Percentiles rank a stretch among this genome's conserved stretches.
phyloP scores from a whole-genome alignment of 1,140 invertebrate genomes.

The Drosophila punjabiensis region DNA sequence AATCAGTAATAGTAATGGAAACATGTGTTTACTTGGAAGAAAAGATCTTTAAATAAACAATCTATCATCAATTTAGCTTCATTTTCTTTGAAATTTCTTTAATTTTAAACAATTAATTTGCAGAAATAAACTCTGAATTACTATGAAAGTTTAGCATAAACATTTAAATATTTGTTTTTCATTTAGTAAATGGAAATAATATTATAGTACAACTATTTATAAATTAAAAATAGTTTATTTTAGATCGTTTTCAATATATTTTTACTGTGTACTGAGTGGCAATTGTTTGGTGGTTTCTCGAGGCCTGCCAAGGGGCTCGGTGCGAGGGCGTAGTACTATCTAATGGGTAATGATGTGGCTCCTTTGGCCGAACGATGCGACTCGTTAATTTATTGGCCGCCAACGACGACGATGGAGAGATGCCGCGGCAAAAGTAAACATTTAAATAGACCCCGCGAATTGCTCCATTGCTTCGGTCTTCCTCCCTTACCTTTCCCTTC shows the following conservation, averaged over 20 bases:
- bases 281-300: background rate
- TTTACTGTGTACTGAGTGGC: background rate
- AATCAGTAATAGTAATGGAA: background rate
- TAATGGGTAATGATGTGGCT: conserved; percentile 62
- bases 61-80: background rate
- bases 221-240: background rate
- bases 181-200: background rate
- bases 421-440: conserved; percentile 68
- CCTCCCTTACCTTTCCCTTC: no score
- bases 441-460: conserved; percentile 53
- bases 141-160: background rate
- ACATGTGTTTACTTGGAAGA: background rate
- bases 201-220: background rate
- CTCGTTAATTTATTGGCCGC: conserved; percentile 73
- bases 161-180: background rate
- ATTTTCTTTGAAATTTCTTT: background rate
- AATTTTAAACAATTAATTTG: background rate
- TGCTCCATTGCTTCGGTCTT: background rate
- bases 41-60: background rate
- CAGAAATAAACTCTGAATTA: background rate
- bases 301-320: background rate
- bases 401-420: conserved; percentile 51
- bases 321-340: background rate
- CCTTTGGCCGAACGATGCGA: conserved; percentile 44
- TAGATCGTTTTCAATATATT: no score